These are phyloP conservation scores for Macropus fuliginosus DNA, from an alignment of 2,797 vertebrate species.

Conservation along the genomic window DNA sequence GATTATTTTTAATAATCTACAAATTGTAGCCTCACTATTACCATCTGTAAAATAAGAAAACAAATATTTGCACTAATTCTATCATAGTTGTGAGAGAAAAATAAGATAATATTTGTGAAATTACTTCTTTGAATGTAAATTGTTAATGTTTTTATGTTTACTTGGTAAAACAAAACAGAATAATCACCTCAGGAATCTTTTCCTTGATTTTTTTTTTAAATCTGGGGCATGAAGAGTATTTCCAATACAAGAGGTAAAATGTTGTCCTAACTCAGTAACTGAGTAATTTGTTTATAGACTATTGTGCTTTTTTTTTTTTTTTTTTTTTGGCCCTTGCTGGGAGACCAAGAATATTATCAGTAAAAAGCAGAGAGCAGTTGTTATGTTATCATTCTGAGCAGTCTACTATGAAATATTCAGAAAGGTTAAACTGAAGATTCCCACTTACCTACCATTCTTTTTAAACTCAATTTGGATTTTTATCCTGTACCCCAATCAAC, in stretches of 20 bases:
- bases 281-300: constrained; percentile 51
- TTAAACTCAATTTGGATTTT: constrained; percentile 16
- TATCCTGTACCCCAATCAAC: constrained; percentile 19
- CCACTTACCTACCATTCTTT: neutral
- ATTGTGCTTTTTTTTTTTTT: constrained; percentile 50
- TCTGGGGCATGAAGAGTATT: constrained; percentile 40
- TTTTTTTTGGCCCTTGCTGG: constrained; percentile 30
- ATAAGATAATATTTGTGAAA: neutral
- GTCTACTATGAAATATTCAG: constrained; percentile 4
- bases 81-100: neutral
- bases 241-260: constrained; percentile 55
- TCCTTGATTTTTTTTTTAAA: neutral
- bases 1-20: neutral
- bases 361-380: constrained; percentile 20
- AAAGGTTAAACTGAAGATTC: neutral
- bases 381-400: constrained; percentile 32
- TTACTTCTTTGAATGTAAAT: neutral
- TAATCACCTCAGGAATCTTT: neutral
- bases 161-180: neutral
- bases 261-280: constrained; percentile 19
- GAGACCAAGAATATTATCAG: constrained; percentile 10
- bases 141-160: neutral
- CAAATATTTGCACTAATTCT: neutral
- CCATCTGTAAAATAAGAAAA: neutral
- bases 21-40: neutral